Evolutionary conservation across 2,888 invertebrate genomes (phyloP).

Genomic region (Cataglyphis altisquamis): DNA sequence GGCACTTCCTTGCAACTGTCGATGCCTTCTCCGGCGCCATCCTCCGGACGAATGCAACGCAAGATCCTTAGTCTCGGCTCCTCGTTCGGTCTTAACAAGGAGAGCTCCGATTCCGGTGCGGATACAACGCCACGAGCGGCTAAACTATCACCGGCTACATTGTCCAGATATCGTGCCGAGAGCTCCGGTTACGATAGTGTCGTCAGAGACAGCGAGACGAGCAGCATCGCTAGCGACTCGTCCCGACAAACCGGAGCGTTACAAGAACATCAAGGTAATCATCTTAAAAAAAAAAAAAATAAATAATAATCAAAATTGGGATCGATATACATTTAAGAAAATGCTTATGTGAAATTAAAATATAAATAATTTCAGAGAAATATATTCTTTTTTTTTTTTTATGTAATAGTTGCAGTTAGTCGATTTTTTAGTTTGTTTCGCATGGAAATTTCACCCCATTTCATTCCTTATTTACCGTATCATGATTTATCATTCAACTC

Average conservation of each 20-base stretch:
- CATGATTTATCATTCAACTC: not conserved
- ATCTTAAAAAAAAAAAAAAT: not conserved
- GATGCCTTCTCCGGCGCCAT: conserved; percentile 88
- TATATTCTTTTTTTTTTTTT: not conserved
- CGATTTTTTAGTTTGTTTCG: not conserved
- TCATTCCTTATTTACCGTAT: not conserved
- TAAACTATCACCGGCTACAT: conserved; percentile 92
- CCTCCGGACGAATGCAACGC: conserved; percentile 89
- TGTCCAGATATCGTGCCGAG: conserved; percentile 92
- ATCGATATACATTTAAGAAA: not conserved
- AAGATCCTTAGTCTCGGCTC: conserved; percentile 89
- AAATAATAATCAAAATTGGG: not conserved
- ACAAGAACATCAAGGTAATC: conserved; percentile 84
- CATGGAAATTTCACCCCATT: not conserved
- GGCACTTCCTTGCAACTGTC: conserved; percentile 80
- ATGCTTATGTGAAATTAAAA: not conserved
- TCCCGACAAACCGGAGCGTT: conserved; percentile 87
- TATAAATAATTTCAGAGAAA: not conserved
- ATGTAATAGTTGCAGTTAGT: not conserved
- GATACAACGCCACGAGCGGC: conserved; percentile 94
- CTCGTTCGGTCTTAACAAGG: conserved; percentile 89
- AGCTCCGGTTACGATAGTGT: conserved; percentile 96
- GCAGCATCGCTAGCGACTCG: conserved; percentile 92
- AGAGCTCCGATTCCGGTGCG: conserved; percentile 94
- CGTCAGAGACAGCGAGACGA: conserved; percentile 95